These are phyloP conservation scores for Chelonia mydas DNA, from an alignment of 2,797 vertebrate genomes.

Conservation along the genomic window DNA sequence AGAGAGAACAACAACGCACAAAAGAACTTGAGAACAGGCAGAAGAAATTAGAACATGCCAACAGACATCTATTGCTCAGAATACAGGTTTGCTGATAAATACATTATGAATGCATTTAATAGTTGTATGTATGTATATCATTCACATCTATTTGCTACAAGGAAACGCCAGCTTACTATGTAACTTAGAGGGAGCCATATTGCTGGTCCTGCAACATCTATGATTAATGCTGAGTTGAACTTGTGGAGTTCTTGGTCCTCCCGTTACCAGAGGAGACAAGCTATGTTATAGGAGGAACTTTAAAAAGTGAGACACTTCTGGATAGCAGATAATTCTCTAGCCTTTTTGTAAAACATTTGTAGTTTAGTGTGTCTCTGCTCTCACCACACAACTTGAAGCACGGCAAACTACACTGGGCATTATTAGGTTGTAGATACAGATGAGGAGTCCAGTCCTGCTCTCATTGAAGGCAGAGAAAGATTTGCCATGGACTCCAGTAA, in stretches of 20 bases:
- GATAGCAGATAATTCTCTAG: neutral
- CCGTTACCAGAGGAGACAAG: neutral
- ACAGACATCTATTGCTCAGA: conserved; percentile 94
- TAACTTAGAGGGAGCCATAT: neutral
- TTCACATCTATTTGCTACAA: neutral
- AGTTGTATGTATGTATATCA: neutral
- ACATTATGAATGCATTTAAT: neutral
- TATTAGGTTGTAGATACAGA: neutral
- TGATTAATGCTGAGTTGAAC: neutral
- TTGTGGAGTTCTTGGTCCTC: neutral
- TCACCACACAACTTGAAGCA: neutral
- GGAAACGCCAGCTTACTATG: neutral
- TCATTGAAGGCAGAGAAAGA: neutral
- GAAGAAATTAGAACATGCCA: conserved; percentile 95
- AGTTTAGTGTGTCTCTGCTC: neutral
- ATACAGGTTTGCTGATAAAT: conserved; percentile 88
- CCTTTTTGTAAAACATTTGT: neutral
- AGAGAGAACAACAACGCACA: conserved; percentile 93
- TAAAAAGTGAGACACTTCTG: neutral
- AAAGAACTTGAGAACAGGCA: conserved; percentile 96
- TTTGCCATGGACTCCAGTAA: neutral
- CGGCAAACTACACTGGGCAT: neutral
- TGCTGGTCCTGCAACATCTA: neutral
- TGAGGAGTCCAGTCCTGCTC: neutral
- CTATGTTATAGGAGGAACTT: neutral